phyloP scores from a whole-genome alignment of 2,797 vertebrate species.

The Tarsius wallacei region DNA sequence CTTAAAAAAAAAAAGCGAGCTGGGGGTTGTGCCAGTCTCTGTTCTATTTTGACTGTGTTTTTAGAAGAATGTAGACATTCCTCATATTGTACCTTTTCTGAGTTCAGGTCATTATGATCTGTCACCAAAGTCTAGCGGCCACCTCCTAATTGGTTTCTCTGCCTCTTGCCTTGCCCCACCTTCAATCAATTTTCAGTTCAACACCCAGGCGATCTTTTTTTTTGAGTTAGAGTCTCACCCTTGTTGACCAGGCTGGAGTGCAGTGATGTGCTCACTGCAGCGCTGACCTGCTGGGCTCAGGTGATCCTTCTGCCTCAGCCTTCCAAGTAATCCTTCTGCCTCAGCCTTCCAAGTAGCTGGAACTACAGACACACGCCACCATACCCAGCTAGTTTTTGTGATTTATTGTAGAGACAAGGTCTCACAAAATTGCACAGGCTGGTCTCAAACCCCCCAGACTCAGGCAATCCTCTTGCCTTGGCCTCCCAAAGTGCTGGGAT shows the following conservation, averaged over 20 bases:
- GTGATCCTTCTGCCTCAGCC: not conserved
- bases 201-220: not conserved
- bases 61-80: not conserved
- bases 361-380: not conserved
- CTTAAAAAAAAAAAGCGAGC: no score
- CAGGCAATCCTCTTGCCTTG: not conserved
- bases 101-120: constrained; percentile 3
- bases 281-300: not conserved
- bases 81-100: constrained; percentile 4
- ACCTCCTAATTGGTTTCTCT: constrained; percentile 23
- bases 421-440: not conserved
- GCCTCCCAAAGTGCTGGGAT: not conserved
- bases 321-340: not conserved
- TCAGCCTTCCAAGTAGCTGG: not conserved
- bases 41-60: constrained; percentile 27
- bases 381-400: not conserved
- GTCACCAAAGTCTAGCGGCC: not conserved
- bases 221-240: not conserved
- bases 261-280: not conserved
- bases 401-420: not conserved
- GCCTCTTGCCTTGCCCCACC: not conserved
- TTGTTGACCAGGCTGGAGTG: not conserved
- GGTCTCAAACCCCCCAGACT: not conserved
- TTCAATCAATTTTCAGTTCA: constrained; percentile 27
- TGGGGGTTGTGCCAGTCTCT: not conserved